Evolutionary conservation across 2,113 vertebrate species (phyloP).

Genomic region (Guaruba guarouba): DNA sequence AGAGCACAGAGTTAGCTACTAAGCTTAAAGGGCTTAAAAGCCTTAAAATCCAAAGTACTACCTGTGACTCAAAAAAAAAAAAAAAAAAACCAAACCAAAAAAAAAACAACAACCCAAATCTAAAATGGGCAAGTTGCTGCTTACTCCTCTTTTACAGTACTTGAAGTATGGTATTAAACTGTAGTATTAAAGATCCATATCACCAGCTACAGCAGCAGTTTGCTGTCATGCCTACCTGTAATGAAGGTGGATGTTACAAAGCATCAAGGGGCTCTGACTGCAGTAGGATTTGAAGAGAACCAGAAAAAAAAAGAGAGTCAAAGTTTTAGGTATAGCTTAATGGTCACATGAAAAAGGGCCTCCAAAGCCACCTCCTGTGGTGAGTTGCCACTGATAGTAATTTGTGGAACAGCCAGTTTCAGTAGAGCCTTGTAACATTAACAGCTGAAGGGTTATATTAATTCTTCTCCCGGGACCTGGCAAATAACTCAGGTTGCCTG

Average conservation of each 20-base stretch:
- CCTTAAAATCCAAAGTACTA: neutral
- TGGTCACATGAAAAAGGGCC: neutral
- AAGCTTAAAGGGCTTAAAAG: neutral
- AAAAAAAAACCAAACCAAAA: no score
- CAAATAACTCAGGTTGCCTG: neutral
- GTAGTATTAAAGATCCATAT: neutral
- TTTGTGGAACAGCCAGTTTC: neutral
- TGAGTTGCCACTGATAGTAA: neutral
- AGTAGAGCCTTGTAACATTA: neutral
- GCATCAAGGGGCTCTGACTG: neutral
- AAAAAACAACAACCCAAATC: neutral
- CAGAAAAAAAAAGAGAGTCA: neutral
- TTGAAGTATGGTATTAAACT: neutral
- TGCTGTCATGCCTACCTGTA: neutral
- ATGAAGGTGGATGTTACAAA: neutral
- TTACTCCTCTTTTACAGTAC: neutral
- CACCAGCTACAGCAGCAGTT: neutral
- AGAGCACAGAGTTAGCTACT: neutral
- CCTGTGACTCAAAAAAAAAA: neutral
- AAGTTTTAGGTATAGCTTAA: neutral
- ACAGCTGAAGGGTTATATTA: neutral
- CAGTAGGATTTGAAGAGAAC: neutral
- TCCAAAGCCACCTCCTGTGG: neutral
- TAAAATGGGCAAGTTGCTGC: neutral
- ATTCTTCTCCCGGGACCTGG: neutral